phyloP scores from a whole-genome alignment of 1,140 invertebrate species.

The Ctenoplectra terminalis region DNA sequence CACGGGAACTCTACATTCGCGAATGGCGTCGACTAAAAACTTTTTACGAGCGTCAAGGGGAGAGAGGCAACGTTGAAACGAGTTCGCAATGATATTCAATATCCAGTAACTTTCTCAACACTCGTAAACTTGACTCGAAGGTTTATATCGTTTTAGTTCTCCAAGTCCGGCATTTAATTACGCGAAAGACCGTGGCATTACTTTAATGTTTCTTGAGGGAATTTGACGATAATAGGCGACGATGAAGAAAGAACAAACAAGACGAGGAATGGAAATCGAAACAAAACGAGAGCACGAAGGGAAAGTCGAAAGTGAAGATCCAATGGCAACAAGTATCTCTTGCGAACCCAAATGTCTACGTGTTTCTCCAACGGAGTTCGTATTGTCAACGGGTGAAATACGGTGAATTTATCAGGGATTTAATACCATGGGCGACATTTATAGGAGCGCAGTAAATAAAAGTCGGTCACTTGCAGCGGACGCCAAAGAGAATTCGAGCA shows the following conservation, averaged over 20 bases:
- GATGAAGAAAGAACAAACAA: background rate
- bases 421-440: conserved; percentile 62
- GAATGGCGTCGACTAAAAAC: conserved; percentile 25
- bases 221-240: background rate
- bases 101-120: conserved; percentile 4
- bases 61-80: background rate
- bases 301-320: background rate
- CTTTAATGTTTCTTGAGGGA: background rate
- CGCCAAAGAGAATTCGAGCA: conserved; percentile 42
- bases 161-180: conserved; percentile 32
- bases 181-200: background rate
- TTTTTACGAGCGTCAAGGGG: conserved; percentile 22
- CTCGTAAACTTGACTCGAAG: conserved; percentile 21
- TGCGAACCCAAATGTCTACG: background rate
- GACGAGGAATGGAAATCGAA: too few relatives aligned
- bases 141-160: conserved; percentile 7
- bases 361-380: background rate
- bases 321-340: conserved; percentile 15
- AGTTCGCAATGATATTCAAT: conserved; percentile 34
- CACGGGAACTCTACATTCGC: background rate
- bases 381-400: conserved; percentile 54
- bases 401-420: conserved; percentile 63
- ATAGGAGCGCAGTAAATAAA: conserved; percentile 65
- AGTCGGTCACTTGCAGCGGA: conserved; percentile 39
- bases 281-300: background rate